Percentiles rank a stretch among this genome's conserved stretches.
Conservation (phyloP, 1,140 invertebrate species). For the Drosophila prosaltans region DNA sequence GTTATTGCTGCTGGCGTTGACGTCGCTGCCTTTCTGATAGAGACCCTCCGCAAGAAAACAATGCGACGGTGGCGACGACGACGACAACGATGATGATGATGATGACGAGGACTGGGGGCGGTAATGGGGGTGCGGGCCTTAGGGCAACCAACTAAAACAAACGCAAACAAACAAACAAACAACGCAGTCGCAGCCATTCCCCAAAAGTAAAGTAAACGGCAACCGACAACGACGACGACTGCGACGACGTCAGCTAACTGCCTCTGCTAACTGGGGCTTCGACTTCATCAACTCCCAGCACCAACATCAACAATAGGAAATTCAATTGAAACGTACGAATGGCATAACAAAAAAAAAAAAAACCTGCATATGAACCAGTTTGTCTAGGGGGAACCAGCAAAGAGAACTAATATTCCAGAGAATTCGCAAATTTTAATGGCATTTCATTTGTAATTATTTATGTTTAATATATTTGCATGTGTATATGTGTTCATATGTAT, state of each 20-base stretch:
- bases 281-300: constrained; percentile 22
- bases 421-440: constrained; percentile 8
- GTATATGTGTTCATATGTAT: neutral
- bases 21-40: constrained; percentile 40
- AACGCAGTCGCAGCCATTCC: constrained; percentile 50
- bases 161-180: constrained; percentile 71
- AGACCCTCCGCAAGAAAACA: constrained; percentile 63
- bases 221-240: constrained; percentile 35
- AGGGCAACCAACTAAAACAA: constrained; percentile 66
- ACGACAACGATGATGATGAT: constrained; percentile 5
- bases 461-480: neutral
- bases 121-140: neutral
- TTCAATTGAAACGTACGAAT: constrained; percentile 66
- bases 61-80: constrained; percentile 29
- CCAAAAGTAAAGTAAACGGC: constrained; percentile 33
- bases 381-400: constrained; percentile 5
- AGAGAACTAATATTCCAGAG: neutral
- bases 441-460: constrained; percentile 32
- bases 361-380: constrained; percentile 53
- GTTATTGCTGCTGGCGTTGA: constrained; percentile 35
- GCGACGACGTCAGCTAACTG: constrained; percentile 48
- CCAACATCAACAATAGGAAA: constrained; percentile 43
- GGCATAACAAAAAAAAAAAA: constrained; percentile 60
- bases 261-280: constrained; percentile 7
- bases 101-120: constrained; percentile 1